Evolutionary conservation across 2,797 vertebrate genomes (phyloP), one percentile per base, ranked within the genome.

Genomic region (Schizopygopsis malacanthus): DNA sequence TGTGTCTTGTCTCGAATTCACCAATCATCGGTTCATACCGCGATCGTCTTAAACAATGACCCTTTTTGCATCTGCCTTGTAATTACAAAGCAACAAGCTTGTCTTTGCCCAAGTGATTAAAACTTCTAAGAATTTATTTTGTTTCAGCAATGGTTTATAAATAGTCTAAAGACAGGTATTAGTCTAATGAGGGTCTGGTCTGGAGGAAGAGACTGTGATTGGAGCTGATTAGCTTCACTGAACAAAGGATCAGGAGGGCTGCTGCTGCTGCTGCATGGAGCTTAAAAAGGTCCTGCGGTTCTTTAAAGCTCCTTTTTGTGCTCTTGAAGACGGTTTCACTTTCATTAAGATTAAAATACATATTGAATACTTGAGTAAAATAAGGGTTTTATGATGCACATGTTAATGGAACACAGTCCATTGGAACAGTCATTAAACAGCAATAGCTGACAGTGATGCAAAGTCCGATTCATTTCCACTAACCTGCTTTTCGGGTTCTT

Each of bases 151-250:
- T 11, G 20, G 4, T 83, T 83, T 83, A 77, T 77, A 52, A 67
- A 67, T 65, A 76, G 59, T 77, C 33, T 77, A 52, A 84, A 77
- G 72, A 77, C 59, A 54, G 72, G 73, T 84, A 67, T 77, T 54
- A 84, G 73, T 69, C 82, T 77, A 84, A 77, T 84, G 61, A 84
- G 47, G 73, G 59, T 73, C 50, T 59, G 59, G 69, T 83, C 73
- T 50, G 5, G 45, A 84, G 72, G 45, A 83, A 67, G 43, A 76
- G 45, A 41, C 1, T 18, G 22, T 67, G 72, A 83, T 54, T 76
- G 72, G 33, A 84, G 73, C 45, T 76, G 82, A 67, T 77, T 67
- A 76, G 59, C 33, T 75, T 83, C 18, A 15, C 41, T 39, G 71
- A 83, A 83, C 45, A 84, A 77, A 77, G 56, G 43, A 50, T 67